A percentile compares a stretch with the other conserved stretches of the same genome.
phyloP scores from a whole-genome alignment of 2,888 invertebrate species.

The Aromia moschata region DNA sequence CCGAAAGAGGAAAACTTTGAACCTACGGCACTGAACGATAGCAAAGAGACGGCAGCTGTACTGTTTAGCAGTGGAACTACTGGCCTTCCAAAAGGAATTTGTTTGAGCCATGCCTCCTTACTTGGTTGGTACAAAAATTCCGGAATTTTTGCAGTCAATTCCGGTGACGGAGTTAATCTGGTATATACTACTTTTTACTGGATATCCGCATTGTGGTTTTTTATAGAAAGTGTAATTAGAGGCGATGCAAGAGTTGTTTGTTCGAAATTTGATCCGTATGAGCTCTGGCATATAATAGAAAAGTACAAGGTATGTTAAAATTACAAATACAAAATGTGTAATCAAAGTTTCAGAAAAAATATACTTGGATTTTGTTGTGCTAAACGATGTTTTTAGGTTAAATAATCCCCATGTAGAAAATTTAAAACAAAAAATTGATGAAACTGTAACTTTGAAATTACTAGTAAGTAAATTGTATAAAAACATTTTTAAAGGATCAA shows the following conservation, averaged over 20 bases:
- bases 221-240: neutral
- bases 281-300: constrained; percentile 26
- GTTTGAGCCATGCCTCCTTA: constrained; percentile 36
- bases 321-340: no score
- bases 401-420: no score
- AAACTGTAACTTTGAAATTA: no score
- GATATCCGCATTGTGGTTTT: constrained; percentile 13
- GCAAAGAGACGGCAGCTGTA: constrained; percentile 45
- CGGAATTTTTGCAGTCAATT: no score
- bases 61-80: constrained; percentile 55
- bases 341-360: no score
- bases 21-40: constrained; percentile 35
- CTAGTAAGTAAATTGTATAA: no score
- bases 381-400: no score
- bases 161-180: constrained; percentile 11
- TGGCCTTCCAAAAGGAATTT: constrained; percentile 51
- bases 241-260: constrained; percentile 21
- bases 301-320: constrained; percentile 35
- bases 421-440: no score
- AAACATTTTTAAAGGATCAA: no score
- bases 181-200: constrained; percentile 27
- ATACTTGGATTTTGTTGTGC: no score
- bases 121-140: no score
- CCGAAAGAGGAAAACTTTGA: constrained; percentile 42
- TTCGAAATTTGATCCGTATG: constrained; percentile 20